Evolutionary conservation across 2,888 invertebrate genomes (phyloP), one percentile per base, ranked within the genome.

Genomic region (Parnassius smintheus): DNA sequence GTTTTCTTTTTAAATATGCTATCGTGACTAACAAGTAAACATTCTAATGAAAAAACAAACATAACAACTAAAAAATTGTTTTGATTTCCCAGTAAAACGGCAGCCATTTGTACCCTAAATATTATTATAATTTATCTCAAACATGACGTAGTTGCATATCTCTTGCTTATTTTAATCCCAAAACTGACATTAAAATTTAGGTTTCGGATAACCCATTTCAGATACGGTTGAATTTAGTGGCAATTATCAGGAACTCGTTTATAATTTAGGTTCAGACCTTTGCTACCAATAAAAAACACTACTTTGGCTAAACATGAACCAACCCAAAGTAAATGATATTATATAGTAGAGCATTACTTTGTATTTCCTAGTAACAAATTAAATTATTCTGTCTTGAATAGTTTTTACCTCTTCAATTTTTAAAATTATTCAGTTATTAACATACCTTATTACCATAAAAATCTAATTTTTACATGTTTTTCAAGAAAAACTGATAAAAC

Each of bases 121-220:
- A 61, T 56, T 45, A 46, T 51, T 35, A 52, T 50, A 41, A 52
- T 51, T 44, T 51, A 51, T 62, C 53, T n/a, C 48, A 13, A 48
- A 9, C 44, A 61, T 18, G 35, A 18, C 42, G 11, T 35, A 53
- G 46, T 52, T 4, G 9, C 12, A 52, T 11, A 45, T 44, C 12
- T 58, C 55, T 41, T 49, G 56, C 18, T 22, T n/a, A 11, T 54
- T 52, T 18, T n/a, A 48, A 25, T 18, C 46, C 41, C 13, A 57
- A 60, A 49, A 9, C 41, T 55, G 60, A 64, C 56, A 52, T 54
- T 49, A 22, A 62, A 62, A 56, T 52, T 60, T 61, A 56, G 57
- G 57, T 60, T 44, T 50, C 54, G 46, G 18, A 50, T 48, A 56
- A 61, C 49, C 56, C 61, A 59, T 56, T 56, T 53, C 46, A 64